Evolutionary conservation across 2,113 vertebrate species (phyloP).

Genomic region (Acanthisitta chloris): DNA sequence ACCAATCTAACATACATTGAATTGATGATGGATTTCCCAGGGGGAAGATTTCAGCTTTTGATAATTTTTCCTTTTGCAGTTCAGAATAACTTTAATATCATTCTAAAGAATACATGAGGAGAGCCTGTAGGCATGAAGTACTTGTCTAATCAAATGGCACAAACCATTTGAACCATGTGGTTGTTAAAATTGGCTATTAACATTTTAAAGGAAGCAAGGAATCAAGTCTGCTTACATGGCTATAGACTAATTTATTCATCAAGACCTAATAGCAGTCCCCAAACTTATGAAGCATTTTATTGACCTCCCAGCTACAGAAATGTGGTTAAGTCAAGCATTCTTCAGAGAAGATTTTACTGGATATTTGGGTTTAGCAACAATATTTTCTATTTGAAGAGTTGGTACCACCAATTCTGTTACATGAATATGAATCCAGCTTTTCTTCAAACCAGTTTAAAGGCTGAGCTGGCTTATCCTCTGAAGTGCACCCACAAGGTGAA

Average conservation of each 20-base stretch:
- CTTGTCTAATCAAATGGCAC: neutral
- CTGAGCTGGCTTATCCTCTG: neutral
- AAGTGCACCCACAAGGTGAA: neutral
- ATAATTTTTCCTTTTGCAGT: neutral
- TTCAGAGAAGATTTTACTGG: neutral
- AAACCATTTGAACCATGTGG: neutral
- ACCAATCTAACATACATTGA: neutral
- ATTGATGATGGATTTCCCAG: neutral
- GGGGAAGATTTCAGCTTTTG: neutral
- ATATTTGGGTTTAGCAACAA: neutral
- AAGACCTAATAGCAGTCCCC: neutral
- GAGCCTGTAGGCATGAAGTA: neutral
- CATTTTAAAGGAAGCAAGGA: neutral
- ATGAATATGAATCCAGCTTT: neutral
- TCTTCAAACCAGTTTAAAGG: neutral
- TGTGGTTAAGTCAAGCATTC: neutral
- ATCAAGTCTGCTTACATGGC: neutral
- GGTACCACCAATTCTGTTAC: neutral
- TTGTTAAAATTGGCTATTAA: neutral
- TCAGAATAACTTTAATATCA: neutral
- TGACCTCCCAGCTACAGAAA: neutral
- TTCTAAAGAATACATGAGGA: neutral
- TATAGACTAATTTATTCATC: neutral
- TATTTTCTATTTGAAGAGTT: neutral
- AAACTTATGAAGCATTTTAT: neutral